Evolutionary conservation across 2,888 invertebrate species (phyloP), one percentile per base, ranked within the genome.

Genomic region (Piscicola geometra): DNA sequence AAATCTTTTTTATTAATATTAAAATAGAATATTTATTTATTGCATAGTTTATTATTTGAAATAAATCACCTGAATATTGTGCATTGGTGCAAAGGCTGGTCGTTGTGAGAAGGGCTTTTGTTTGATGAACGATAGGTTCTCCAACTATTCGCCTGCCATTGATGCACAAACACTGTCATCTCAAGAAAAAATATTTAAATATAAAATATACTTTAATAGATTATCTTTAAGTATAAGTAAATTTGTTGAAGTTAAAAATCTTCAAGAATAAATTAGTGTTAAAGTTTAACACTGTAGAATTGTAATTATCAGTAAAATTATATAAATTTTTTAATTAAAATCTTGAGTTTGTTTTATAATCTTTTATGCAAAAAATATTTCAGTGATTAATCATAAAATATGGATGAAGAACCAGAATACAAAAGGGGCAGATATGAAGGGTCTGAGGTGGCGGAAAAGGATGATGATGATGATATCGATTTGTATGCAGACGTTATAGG

Each of bases 81-180:
- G 69, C 69, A 69, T 69, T 69, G 41, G 69, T 69, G 69, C 47
- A 25, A 69, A 69, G 69, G 69, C 69, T 69, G 69, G 30, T 69
- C 35, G 30, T 69, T 69, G 69, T 69, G 69, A 47, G 69, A 69
- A 69, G 30, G 30, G 33, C 47, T 69, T 56, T n/a, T 18, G 3
- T 25, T n/a, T 5, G n/a, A 18, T 21, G 69, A 47, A 12, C 25
- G 36, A 41, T 32, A 30, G 21, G 33, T 69, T 69, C 69, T 69
- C 69, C 69, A 69, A 69, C 36, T 36, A 47, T 69, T 69, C 47
- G 69, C 69, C 47, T 69, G 41, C n/a, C 69, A 69, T 41, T 47
- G 33, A 69, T 69, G 69, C 69, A 69, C 47, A 69, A 69, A 25
- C 21, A 33, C 36, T 69, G 21, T 25, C 69, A 33, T 69, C 69